phyloP scores from a whole-genome alignment of 2,113 vertebrate genomes.

The Diphyllodes magnificus region DNA sequence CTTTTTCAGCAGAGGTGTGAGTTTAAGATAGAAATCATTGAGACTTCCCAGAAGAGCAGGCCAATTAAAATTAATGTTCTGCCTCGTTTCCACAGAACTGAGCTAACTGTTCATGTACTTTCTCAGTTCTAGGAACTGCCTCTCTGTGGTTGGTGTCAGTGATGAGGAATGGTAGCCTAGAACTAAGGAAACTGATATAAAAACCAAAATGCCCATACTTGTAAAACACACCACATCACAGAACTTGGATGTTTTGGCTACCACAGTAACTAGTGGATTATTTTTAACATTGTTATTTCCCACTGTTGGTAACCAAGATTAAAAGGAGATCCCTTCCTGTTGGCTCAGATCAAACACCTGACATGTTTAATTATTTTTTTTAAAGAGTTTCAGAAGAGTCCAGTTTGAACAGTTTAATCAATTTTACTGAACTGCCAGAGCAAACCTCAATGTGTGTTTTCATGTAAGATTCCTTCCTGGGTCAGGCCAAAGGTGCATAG shows the following conservation, averaged over 20 bases:
- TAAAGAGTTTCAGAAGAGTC: not conserved
- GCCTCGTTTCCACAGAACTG: not conserved
- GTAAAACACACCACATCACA: not conserved
- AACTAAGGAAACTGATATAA: not conserved
- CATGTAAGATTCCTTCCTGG: not conserved
- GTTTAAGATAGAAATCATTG: not conserved
- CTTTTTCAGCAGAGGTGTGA: not conserved
- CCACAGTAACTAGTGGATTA: not conserved
- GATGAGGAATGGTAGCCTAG: not conserved
- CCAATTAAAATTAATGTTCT: not conserved
- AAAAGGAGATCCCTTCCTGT: not conserved
- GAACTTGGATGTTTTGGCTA: not conserved
- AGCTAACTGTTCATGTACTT: not conserved
- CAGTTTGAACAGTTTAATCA: not conserved
- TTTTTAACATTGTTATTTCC: not conserved
- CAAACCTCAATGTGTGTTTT: not conserved
- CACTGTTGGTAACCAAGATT: not conserved
- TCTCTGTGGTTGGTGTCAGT: not conserved
- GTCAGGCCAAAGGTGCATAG: not conserved
- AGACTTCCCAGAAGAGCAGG: not conserved
- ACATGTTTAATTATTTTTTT: not conserved
- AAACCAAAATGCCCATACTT: not conserved
- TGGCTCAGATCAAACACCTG: not conserved
- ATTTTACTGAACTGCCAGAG: not conserved
- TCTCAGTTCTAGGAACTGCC: not conserved